phyloP scores from a whole-genome alignment of 2,113 vertebrate species.

The Paracanthobrama guichenoti region DNA sequence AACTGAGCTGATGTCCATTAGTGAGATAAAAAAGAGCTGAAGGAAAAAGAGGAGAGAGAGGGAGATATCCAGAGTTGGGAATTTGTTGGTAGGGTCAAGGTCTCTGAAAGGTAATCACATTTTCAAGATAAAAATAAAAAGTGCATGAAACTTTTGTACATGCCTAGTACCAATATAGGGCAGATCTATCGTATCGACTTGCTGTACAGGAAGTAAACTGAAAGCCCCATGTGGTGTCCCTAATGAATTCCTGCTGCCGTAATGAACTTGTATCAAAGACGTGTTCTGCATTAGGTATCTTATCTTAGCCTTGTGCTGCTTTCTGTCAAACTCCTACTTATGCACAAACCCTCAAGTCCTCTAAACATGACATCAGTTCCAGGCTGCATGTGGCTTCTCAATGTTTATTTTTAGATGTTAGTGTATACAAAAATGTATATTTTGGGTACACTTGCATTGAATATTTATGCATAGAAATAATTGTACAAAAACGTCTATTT shows the following conservation, averaged over 20 bases:
- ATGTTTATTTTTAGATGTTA: slow-evolving; percentile 45
- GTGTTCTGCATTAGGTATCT: slow-evolving; percentile 44
- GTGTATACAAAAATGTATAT: slow-evolving; percentile 35
- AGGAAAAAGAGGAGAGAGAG: neutral
- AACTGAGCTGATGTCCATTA: slow-evolving; percentile 23
- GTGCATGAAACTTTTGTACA: neutral
- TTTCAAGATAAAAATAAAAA: slow-evolving; percentile 31
- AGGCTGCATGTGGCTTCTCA: neutral
- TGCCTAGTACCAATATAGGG: neutral
- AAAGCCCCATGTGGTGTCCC: slow-evolving; percentile 36
- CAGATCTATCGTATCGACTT: neutral
- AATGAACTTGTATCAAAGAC: slow-evolving; percentile 53
- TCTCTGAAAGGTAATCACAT: slow-evolving; percentile 49
- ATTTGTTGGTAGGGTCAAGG: slow-evolving; percentile 40
- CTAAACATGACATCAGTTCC: slow-evolving; percentile 33
- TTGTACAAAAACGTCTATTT: slow-evolving; percentile 19
- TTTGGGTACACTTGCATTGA: slow-evolving; percentile 1
- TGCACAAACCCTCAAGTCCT: slow-evolving; percentile 28
- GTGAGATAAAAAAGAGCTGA: slow-evolving; percentile 27
- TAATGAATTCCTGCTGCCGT: slow-evolving; percentile 43
- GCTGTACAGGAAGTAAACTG: slow-evolving; percentile 35
- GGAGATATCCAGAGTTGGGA: slow-evolving; percentile 7
- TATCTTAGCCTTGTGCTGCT: slow-evolving; percentile 50
- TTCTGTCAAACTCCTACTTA: slow-evolving; percentile 55
- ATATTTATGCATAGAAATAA: neutral